Percentiles rank a stretch among this genome's conserved stretches.
Conservation (phyloP, 2,888 invertebrate species). For the Campopleginae sp. region DNA sequence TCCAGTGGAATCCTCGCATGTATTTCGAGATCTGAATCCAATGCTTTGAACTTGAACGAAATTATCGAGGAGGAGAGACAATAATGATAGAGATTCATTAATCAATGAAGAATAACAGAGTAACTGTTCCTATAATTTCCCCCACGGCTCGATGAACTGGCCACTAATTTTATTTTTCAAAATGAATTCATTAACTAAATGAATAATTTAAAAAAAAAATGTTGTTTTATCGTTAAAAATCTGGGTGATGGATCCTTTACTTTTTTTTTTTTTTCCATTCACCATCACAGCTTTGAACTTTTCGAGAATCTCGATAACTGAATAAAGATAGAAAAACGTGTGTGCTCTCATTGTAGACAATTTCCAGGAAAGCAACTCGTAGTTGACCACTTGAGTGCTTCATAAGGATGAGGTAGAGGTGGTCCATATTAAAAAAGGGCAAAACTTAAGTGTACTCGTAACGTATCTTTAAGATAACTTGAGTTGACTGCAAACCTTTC, state of each 20-base stretch:
- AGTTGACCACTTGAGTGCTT: background rate
- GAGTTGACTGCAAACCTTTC: constrained; percentile 5
- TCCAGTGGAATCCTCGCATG: background rate
- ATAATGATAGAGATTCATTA: no score
- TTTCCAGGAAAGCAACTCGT: background rate
- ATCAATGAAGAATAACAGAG: no score
- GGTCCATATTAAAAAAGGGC: constrained; percentile 11
- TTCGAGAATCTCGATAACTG: background rate
- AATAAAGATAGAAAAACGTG: background rate
- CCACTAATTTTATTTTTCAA: background rate
- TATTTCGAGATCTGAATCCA: background rate
- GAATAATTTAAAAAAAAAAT: no score
- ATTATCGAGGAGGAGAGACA: background rate
- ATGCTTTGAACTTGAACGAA: background rate
- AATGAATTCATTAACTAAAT: no score
- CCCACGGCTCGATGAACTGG: no score
- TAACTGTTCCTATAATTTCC: no score
- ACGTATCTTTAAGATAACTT: background rate
- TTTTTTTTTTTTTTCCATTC: background rate
- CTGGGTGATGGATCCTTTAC: no score
- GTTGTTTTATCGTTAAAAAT: no score
- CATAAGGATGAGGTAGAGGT: background rate
- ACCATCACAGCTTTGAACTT: background rate
- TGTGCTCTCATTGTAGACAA: background rate
- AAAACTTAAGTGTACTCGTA: constrained; percentile 17